These are phyloP conservation scores for Heteractis magnifica DNA, from an alignment of 92 coral and sea anemone genomes.

Conservation along the genomic window DNA sequence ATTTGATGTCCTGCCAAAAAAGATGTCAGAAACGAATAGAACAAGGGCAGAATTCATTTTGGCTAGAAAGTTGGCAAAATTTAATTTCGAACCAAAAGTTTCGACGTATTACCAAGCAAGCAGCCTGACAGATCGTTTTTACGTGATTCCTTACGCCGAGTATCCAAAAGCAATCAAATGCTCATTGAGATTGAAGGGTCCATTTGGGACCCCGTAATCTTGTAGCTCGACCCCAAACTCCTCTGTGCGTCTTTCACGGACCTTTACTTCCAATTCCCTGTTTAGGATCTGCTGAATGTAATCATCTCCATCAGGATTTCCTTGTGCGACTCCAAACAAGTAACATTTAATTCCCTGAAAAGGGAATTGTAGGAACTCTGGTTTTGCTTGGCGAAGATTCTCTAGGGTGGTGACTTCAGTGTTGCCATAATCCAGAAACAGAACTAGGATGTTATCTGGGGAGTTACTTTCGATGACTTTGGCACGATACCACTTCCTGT, in stretches of 20 bases:
- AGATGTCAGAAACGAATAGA: too few species aligned
- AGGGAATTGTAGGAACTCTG: conserved; percentile 53
- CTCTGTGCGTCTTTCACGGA: conserved; percentile 33
- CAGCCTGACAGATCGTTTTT: background rate
- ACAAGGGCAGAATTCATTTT: too few species aligned
- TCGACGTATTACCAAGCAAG: too few species aligned
- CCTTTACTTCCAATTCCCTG: conserved; percentile 55
- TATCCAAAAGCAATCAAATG: conserved; percentile 13
- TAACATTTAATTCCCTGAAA: conserved; percentile 66
- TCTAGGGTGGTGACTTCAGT: conserved; percentile 49
- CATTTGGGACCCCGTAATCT: conserved; percentile 58
- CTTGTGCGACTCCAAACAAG: conserved; percentile 54
- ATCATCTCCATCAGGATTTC: conserved; percentile 52
- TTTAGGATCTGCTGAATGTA: conserved; percentile 51
- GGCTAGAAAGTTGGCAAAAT: too few species aligned
- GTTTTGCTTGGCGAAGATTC: conserved; percentile 43
- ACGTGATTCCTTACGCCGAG: background rate
- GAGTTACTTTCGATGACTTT: conserved; percentile 47
- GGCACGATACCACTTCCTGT: conserved; percentile 76
- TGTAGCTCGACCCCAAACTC: conserved; percentile 53
- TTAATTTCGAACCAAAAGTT: too few species aligned
- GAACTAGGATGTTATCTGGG: conserved; percentile 47
- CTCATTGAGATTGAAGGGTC: conserved; percentile 52
- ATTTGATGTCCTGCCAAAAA: too few species aligned
- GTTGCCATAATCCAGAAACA: conserved; percentile 82